Evolutionary conservation across 2,888 invertebrate genomes (phyloP).

Genomic region (Pardosa pseudoannulata): DNA sequence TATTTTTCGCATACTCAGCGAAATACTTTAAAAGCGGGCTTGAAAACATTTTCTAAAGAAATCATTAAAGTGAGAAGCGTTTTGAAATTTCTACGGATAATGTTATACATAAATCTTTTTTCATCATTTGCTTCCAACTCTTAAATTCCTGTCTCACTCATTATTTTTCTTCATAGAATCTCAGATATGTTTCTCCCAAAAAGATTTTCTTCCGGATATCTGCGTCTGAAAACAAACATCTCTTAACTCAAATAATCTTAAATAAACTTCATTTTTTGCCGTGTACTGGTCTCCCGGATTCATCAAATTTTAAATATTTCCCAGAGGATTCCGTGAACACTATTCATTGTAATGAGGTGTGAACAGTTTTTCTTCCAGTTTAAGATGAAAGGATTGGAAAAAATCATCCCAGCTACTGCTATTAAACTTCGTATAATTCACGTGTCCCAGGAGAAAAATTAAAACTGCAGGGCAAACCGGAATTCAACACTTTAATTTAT

Average conservation of each 20-base stretch:
- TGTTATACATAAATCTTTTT: too few species aligned
- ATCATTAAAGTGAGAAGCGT: too few species aligned
- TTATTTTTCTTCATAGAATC: neutral
- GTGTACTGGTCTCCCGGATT: neutral
- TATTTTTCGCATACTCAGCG: too few species aligned
- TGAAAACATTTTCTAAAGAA: too few species aligned
- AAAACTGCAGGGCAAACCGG: slow-evolving; percentile 62
- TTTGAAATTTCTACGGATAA: too few species aligned
- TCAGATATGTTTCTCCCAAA: neutral
- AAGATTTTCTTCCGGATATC: neutral
- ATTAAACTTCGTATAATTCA: slow-evolving; percentile 54
- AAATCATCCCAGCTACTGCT: slow-evolving; percentile 23
- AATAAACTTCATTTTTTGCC: neutral
- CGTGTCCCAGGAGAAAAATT: slow-evolving; percentile 49
- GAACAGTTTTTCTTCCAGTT: slow-evolving; percentile 39
- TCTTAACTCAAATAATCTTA: neutral
- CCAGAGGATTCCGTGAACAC: slow-evolving; percentile 25
- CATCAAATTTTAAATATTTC: slow-evolving; percentile 3
- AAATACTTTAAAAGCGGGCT: too few species aligned
- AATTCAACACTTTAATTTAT: slow-evolving; percentile 66
- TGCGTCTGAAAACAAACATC: neutral
- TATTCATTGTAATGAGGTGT: slow-evolving; percentile 63
- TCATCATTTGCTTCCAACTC: neutral
- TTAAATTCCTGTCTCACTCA: neutral
- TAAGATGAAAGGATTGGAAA: slow-evolving; percentile 16